phyloP scores from a whole-genome alignment of 2,797 vertebrate genomes.

The Craterocephalus amniculus region DNA sequence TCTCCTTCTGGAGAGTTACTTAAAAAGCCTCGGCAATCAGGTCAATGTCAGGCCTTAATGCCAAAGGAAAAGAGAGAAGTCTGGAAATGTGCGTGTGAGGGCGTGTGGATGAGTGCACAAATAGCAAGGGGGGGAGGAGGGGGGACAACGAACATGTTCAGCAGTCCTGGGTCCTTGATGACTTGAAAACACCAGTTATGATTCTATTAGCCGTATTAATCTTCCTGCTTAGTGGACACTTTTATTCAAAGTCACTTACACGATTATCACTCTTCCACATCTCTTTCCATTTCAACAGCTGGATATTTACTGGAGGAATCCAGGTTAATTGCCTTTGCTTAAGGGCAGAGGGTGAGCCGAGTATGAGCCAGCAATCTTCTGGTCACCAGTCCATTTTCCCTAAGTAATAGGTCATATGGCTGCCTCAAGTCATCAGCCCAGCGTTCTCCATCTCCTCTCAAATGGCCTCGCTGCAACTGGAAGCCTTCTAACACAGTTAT shows the following conservation, averaged over 20 bases:
- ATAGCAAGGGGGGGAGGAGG: slow-evolving; percentile 20
- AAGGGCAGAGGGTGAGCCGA: slow-evolving; percentile 76
- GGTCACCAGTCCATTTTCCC: slow-evolving; percentile 79
- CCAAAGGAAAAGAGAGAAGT: slow-evolving; percentile 64
- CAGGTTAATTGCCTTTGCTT: slow-evolving; percentile 82
- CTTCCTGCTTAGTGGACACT: slow-evolving; percentile 79
- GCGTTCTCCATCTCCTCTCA: slow-evolving; percentile 61
- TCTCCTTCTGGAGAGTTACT: slow-evolving; percentile 82
- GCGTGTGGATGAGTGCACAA: slow-evolving; percentile 36
- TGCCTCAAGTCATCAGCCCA: slow-evolving; percentile 70
- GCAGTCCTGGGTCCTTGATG: slow-evolving; percentile 64
- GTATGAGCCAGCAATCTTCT: slow-evolving; percentile 82
- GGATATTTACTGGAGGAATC: slow-evolving; percentile 79
- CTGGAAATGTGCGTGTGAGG: slow-evolving; percentile 28
- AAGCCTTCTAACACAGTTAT: slow-evolving; percentile 55
- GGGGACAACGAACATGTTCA: slow-evolving; percentile 52
- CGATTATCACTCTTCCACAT: slow-evolving; percentile 75
- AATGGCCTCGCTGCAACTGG: slow-evolving; percentile 59
- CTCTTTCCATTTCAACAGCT: slow-evolving; percentile 72
- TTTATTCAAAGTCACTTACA: slow-evolving; percentile 80
- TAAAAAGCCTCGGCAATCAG: slow-evolving; percentile 81
- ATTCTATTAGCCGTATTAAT: slow-evolving; percentile 77
- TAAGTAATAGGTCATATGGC: slow-evolving; percentile 78
- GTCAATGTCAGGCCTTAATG: slow-evolving; percentile 81
- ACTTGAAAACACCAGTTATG: slow-evolving; percentile 72